These are phyloP conservation scores for Eupleurogrammus muticus DNA, from an alignment of 2,797 vertebrate species.

Conservation along the genomic window DNA sequence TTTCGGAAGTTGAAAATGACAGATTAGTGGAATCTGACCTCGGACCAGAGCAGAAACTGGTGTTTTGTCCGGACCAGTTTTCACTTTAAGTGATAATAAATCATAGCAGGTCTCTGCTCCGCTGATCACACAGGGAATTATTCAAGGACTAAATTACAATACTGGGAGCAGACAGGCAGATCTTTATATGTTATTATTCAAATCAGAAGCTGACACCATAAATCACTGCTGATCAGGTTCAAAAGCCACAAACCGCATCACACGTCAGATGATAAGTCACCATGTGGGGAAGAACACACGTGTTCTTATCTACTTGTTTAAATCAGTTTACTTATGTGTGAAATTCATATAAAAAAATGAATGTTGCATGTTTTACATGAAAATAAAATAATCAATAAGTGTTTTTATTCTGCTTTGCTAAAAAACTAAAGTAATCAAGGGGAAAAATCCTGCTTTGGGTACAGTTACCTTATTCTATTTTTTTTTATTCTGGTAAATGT, in stretches of 20 bases:
- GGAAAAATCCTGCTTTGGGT: no score
- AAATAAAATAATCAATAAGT: no score
- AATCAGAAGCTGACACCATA: slow-evolving; percentile 44
- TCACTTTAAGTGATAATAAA: slow-evolving; percentile 42
- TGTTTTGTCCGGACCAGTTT: slow-evolving; percentile 33
- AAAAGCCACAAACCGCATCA: slow-evolving; percentile 12
- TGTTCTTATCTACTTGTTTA: no score
- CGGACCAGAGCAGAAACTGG: neutral
- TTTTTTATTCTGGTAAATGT: no score
- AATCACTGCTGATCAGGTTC: slow-evolving; percentile 44
- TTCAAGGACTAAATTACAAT: slow-evolving; percentile 47
- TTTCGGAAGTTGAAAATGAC: neutral
- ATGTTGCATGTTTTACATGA: no score
- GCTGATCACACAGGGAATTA: slow-evolving; percentile 45
- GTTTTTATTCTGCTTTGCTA: no score
- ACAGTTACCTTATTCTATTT: no score
- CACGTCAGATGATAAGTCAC: neutral
- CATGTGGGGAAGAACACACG: no score
- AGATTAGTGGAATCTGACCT: neutral
- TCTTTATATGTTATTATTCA: slow-evolving; percentile 39
- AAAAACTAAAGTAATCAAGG: no score
- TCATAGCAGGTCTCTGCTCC: slow-evolving; percentile 31
- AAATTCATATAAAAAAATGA: no score
- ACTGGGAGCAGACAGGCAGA: slow-evolving; percentile 20
- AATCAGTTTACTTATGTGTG: no score